Percentiles rank a stretch among this genome's conserved stretches.
Conservation (phyloP, 92 coral and sea anemone genomes). For the Nematostella vectensis region DNA sequence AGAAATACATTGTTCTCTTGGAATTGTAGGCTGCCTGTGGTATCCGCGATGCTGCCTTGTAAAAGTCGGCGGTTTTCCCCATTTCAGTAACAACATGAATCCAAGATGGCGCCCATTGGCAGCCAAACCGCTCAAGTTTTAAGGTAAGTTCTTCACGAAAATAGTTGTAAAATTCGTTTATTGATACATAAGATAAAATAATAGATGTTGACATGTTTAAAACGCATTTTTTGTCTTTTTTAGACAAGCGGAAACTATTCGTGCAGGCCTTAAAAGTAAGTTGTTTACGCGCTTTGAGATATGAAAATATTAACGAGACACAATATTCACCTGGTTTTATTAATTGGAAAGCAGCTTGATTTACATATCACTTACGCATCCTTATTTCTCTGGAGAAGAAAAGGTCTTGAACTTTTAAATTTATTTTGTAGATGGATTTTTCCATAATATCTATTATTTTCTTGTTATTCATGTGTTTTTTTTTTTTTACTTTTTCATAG, state of each 20-base stretch:
- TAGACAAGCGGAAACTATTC: slow-evolving; percentile 84
- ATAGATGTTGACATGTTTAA: not conserved
- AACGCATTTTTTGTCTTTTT: slow-evolving; percentile 1
- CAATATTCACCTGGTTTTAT: not conserved
- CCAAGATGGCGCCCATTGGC: slow-evolving; percentile 94
- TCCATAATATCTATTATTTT: too few species aligned
- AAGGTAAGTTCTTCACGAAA: slow-evolving; percentile 51
- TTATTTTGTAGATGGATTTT: too few species aligned
- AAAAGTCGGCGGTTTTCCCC: slow-evolving; percentile 2
- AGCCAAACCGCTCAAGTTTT: slow-evolving; percentile 90
- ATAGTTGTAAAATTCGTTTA: not conserved
- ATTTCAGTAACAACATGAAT: slow-evolving; percentile 53
- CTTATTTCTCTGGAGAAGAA: not conserved
- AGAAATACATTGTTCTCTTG: too few species aligned
- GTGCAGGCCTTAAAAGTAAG: slow-evolving; percentile 81
- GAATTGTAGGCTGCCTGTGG: too few species aligned
- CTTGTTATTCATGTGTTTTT: too few species aligned
- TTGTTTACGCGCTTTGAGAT: slow-evolving; percentile 20
- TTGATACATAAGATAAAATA: not conserved
- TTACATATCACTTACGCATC: not conserved
- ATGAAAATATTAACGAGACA: not conserved
- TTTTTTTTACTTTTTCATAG: too few species aligned
- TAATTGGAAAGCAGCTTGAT: not conserved
- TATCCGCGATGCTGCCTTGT: too few species aligned
- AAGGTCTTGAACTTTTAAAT: not conserved